Evolutionary conservation across 2,113 vertebrate genomes (phyloP), one percentile per base, ranked within the genome.

Genomic region (Carassius gibelio): DNA sequence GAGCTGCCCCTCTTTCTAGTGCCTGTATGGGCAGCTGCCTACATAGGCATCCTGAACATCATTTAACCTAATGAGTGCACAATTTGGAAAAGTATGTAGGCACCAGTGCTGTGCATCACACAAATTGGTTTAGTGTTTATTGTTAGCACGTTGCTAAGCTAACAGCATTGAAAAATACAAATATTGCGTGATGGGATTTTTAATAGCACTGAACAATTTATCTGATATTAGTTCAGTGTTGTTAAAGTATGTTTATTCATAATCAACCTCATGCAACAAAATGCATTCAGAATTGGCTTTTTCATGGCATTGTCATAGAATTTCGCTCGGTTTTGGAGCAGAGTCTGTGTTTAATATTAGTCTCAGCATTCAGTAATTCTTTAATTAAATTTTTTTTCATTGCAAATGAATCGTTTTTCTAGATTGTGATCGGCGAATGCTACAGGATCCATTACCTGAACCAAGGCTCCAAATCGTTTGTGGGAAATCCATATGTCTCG

Each of bases 341-440:
- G 78, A 66, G 42, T 3, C 7, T 21, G 3, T 42, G 1, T 48
- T 38, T 10, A 15, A 23, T 80, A 2, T n/a, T 36, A 69, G 8
- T 81, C 2, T 34, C 17, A 34, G 10, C 55, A 19, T 50, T 57
- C 8, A 62, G 1, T 83, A 10, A 80, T 30, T 34, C 6, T 38
- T 38, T 38, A 38, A 3, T 38, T 38, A 0, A 6, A 9, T n/a
- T 59, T 8, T 82, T 34, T 71, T 36, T 26, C 0, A 15, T 45
- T 15, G 50, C 15, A 36, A 38, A 57, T 42, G 1, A 72, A 36
- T 6, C 26, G n/a, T 26, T 84, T 42, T 75, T 85, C 0, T 91
- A 99, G 98, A 99, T 99, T 61, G 96, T 98, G 82, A 97, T 97
- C 0, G 97, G 97, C 34, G 98, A 99, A 87, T 97, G 97, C 93